Evolutionary conservation across 1,140 invertebrate genomes (phyloP), one percentile per base, ranked within the genome.

Genomic region (Dendroctonus valens): DNA sequence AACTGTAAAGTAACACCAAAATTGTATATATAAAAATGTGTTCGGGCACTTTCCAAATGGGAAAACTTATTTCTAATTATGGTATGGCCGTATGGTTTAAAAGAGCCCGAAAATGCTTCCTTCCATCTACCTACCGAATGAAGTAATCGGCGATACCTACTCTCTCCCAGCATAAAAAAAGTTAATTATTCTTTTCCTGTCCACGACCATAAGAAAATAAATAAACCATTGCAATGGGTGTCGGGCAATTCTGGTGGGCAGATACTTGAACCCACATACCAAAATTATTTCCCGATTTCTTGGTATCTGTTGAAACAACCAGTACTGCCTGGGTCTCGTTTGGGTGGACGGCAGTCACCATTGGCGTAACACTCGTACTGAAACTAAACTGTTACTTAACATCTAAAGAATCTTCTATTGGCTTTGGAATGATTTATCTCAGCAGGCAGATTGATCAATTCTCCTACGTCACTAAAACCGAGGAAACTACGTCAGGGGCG

Each of bases 231-330:
- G 51, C 51, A 67, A 67, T 67, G 58, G 65, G 65, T 59, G 65
- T 67, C 51, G 51, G 50, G 57, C 58, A 60, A 52, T 60, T 59
- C 57, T 54, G 48, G 65, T 67, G 65, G 65, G 65, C 58, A 60
- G 65, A 67, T 54, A 59, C 57, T 57, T 48, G 65, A 67, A 67
- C 65, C 65, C 65, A 67, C 65, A 67, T 67, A 67, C 58, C 65
- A 59, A 67, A 67, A 67, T 67, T 60, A 67, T 67, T 67, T 67
- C 57, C 65, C 65, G 65, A 60, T 67, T 67, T 67, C 65, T 67
- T 60, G 65, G 65, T 67, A 67, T 67, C 60, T 58, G 41, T 60
- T 67, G 49, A 66, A 58, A 58, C 62, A 58, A 58, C 55, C 55
- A 54, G 58, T 51, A 67, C 53, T 52, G 50, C 51, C 46, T 54